Conservation (phyloP, 2,113 vertebrate species). For the Marcusenius ussheri region DNA sequence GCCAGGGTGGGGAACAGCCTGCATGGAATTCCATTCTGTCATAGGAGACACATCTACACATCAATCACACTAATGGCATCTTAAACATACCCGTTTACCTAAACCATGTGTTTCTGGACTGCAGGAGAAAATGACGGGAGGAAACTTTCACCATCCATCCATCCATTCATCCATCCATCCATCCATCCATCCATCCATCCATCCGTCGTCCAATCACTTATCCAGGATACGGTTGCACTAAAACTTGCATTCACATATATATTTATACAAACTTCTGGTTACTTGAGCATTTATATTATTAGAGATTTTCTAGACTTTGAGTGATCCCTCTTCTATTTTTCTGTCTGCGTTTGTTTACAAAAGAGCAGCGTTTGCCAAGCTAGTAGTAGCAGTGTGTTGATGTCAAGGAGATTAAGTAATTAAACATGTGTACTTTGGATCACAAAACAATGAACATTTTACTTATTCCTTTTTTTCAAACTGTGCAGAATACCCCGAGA, state of each 20-base stretch:
- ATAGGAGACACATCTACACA: background rate
- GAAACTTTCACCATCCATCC: background rate
- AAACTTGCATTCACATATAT: background rate
- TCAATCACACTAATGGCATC: background rate
- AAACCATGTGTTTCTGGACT: background rate
- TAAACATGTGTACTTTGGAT: conserved; percentile 33
- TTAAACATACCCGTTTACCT: background rate
- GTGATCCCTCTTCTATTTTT: background rate
- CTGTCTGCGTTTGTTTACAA: background rate
- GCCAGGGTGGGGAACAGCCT: background rate
- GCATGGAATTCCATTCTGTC: background rate
- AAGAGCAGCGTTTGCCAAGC: conserved; percentile 26
- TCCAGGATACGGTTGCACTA: background rate
- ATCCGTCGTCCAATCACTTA: background rate
- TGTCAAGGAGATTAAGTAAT: conserved; percentile 22
- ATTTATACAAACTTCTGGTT: background rate
- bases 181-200: background rate
- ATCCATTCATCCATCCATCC: too few relatives aligned
- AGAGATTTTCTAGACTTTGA: background rate
- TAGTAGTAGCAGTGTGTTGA: conserved; percentile 27
- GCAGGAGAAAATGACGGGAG: background rate
- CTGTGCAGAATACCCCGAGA: conserved; percentile 15
- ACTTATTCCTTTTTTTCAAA: conserved; percentile 16
- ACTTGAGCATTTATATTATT: background rate
- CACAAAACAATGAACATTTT: conserved; percentile 30